Base-by-base conservation (phyloP, 2,113 vertebrate species). In the Tragelaphus imberbis region DNA sequence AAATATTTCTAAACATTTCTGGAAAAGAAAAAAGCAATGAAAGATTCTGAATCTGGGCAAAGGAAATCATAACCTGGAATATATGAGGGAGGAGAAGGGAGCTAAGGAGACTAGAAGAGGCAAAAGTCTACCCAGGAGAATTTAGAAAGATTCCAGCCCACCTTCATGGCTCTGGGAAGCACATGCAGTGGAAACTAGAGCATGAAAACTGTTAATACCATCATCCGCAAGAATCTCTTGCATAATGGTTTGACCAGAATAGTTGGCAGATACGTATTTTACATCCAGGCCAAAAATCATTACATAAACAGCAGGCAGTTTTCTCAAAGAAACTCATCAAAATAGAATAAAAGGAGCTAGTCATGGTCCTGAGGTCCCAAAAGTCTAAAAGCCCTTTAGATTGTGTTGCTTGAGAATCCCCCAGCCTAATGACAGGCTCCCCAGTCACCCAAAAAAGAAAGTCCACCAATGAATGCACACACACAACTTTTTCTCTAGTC, bases 1-100 rank as follows among this genome's bases (percentile, higher is more conserved):
- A 88, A 82, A 93, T 97, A 97, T 97, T 85, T 84, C 87, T 82
- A 84, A 86, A 94, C n/a, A 71, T 68, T 93, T 89, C 92, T 80
- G 23, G 61, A 44, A 96, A 44, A 93, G 56, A n/a, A 61, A 91
- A 93, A 92, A n/a, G 59, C 21, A 3, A 44, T 56, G 44, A 80
- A 68, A 81, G n/a, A 93, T 71, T 94, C 36, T 51, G 30, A 91
- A 58, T 28, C 40, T 59, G 28, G 25, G 23, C 65, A 84, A 58
- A 81, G 61, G 63, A 92, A 94, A 51, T 15, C n/a, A 51, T 4
- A 87, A 6, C 27, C 75, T 25, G 25, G 17, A 81, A 82, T 53
- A 17, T 33, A 49, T 49, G 25, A 49, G 11, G 6, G 25, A 44
- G 21, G 2, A 6, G 19, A 25, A 21, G 23, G 11, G 25, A 14